Percentiles rank a stretch among this genome's conserved stretches.
Evolutionary conservation across 2,888 invertebrate species (phyloP).

Genomic region (Drosophila lacicola): DNA sequence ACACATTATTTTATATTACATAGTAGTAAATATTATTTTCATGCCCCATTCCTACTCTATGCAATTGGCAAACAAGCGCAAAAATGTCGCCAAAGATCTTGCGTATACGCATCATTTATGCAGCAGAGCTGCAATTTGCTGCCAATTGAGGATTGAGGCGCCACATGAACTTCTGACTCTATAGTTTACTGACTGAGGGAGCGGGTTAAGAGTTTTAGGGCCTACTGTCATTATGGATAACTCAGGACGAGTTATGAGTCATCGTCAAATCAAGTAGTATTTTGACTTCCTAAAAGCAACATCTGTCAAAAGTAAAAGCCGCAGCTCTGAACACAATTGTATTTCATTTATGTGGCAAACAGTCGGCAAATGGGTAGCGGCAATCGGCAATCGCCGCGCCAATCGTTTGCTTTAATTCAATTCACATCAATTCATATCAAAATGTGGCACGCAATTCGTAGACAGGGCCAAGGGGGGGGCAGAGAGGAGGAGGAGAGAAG

Average conservation of each 20-base stretch:
- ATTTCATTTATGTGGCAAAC: constrained; percentile 10
- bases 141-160: constrained; percentile 4
- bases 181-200: neutral
- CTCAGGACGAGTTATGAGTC: constrained; percentile 6
- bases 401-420: constrained; percentile 62
- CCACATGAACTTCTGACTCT: neutral
- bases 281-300: neutral
- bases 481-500: neutral
- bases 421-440: constrained; percentile 65
- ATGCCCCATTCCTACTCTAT: neutral
- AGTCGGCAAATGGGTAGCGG: constrained; percentile 4
- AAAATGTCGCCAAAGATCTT: constrained; percentile 10
- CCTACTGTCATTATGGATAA: neutral
- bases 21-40: neutral
- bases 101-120: constrained; percentile 27
- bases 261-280: neutral
- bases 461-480: neutral
- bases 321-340: constrained; percentile 1
- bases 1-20: neutral
- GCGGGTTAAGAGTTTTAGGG: neutral
- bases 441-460: constrained; percentile 43
- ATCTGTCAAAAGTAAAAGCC: neutral
- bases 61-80: constrained; percentile 6
- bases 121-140: neutral
- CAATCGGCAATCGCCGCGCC: constrained; percentile 16